phyloP scores from a whole-genome alignment of 2,888 invertebrate species.

The Busseola fusca region DNA sequence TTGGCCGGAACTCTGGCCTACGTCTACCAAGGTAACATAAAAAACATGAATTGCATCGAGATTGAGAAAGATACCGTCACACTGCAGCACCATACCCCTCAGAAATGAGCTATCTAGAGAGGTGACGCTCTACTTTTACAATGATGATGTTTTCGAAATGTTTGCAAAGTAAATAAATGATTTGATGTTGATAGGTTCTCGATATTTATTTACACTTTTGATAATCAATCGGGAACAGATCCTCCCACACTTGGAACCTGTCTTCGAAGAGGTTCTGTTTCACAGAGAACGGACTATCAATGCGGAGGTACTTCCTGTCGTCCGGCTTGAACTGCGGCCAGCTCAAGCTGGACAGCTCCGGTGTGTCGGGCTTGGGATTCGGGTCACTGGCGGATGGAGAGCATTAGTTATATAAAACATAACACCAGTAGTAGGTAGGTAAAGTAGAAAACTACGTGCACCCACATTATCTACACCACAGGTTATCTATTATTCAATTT shows the following conservation, averaged over 20 bases:
- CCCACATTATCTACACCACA: too few species aligned
- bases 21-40: not conserved
- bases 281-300: conserved; percentile 62
- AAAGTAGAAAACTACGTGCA: not conserved
- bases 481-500: too few species aligned
- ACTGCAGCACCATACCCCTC: not conserved
- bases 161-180: not conserved
- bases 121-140: not conserved
- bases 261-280: conserved; percentile 67
- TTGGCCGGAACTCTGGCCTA: not conserved
- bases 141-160: not conserved
- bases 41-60: not conserved
- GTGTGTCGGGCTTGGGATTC: conserved; percentile 59
- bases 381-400: conserved; percentile 65
- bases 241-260: conserved; percentile 72
- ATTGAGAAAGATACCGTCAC: not conserved
- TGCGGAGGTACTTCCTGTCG: conserved; percentile 65
- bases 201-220: conserved; percentile 33
- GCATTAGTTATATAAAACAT: not conserved
- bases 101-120: not conserved
- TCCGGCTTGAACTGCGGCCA: conserved; percentile 68
- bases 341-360: conserved; percentile 56
- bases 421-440: not conserved
- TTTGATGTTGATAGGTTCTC: not conserved
- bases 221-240: conserved; percentile 65